phyloP scores from a whole-genome alignment of 2,797 vertebrate genomes.

The Hafferia zeledoni region DNA sequence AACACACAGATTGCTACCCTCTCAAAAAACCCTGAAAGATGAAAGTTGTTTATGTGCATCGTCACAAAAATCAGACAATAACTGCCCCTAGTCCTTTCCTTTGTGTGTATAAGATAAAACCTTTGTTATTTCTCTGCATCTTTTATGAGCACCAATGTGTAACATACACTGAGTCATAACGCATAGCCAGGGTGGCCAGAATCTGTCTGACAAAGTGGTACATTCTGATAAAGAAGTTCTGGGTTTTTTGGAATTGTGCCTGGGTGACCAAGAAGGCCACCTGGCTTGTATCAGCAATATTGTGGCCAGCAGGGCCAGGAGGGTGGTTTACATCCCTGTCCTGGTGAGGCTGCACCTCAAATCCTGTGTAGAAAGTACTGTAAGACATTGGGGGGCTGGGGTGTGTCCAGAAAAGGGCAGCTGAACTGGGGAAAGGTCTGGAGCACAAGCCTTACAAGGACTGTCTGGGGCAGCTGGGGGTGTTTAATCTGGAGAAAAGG shows the following conservation, averaged over 20 bases:
- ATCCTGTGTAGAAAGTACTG: neutral
- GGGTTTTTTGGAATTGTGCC: neutral
- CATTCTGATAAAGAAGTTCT: neutral
- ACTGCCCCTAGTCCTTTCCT: neutral
- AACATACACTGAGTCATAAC: neutral
- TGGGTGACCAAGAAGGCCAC: neutral
- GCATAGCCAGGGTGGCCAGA: neutral
- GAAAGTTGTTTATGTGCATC: neutral
- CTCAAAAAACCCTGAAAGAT: neutral
- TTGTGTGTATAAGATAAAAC: neutral
- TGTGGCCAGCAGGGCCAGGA: neutral
- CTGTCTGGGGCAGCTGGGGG: neutral
- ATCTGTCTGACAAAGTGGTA: neutral
- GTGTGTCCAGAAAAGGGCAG: neutral
- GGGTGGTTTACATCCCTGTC: neutral
- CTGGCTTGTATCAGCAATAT: neutral
- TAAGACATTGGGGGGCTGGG: neutral
- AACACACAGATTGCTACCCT: neutral
- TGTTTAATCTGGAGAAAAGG: neutral
- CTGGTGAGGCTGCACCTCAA: neutral
- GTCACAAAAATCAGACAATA: neutral
- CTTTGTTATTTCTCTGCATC: neutral
- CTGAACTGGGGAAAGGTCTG: neutral
- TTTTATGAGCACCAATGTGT: rapidly evolving
- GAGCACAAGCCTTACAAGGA: neutral